Evolutionary conservation across 1,140 invertebrate genomes (phyloP), one percentile per base, ranked within the genome.

Genomic region (Zaprionus inermis): DNA sequence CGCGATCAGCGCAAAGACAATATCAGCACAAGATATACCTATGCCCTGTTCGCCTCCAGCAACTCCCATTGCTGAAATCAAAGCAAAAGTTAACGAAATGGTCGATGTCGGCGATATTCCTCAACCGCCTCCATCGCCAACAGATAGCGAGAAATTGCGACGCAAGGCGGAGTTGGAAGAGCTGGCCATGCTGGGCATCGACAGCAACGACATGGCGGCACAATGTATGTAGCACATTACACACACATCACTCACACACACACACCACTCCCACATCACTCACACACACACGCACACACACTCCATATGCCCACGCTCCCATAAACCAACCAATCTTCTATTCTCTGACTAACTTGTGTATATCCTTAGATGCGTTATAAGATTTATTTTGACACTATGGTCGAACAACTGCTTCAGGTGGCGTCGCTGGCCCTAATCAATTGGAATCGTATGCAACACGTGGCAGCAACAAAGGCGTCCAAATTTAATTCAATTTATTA

Each of bases 101-200:
- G 30, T 74, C 0, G 75, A 91, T 44, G 51, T 92, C 11, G 74
- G 56, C 18, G 73, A 90, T 56, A 90, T 91, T 57, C 84, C 88
- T n/a, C 65, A 91, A 46, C 88, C 91, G 11, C 70, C 81, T 7
- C 30, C 51, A 36, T 90, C 91, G 10, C 82, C 89, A 6, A 74
- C 82, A 14, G 85, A 90, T n/a, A 88, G 83, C 34, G 91, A 92
- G 49, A 92, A 92, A 38, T 28, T 89, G 70, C 89, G 91, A 2
- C 85, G 91, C 4, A 92, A 94, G 77, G 93, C 94, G 56, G 94
- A 95, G 52, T 81, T 95, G 65, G 95, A 95, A 46, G 95, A 96
- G 72, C 86, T 96, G 59, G 95, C 95, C 3, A 93, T 96, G 94
- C 92, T 96, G 32, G 95, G 95, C 3, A 95, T 95, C 34, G 95